phyloP scores from a whole-genome alignment of 2,113 vertebrate species.

The Abramis brama region DNA sequence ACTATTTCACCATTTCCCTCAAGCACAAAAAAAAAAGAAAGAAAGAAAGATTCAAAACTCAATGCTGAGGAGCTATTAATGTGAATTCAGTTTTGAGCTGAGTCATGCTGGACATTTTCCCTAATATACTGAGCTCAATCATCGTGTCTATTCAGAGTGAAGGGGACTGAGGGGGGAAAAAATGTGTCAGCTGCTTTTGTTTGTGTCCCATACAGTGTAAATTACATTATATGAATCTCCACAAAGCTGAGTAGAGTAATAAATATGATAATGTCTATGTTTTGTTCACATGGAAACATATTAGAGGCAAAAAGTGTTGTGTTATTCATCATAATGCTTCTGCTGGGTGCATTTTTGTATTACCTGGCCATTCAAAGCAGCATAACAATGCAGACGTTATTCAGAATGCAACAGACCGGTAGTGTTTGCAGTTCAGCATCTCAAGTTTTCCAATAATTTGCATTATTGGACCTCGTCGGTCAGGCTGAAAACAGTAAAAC shows the following conservation, averaged over 20 bases:
- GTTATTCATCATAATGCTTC: constrained; percentile 69
- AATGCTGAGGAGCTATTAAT: background rate
- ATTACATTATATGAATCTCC: constrained; percentile 68
- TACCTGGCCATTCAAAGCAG: constrained; percentile 63
- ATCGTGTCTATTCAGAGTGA: constrained; percentile 58
- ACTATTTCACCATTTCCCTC: constrained; percentile 12
- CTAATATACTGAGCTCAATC: background rate
- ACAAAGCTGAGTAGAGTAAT: constrained; percentile 63
- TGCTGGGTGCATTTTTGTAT: constrained; percentile 61
- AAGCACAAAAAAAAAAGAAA: background rate
- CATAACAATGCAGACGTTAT: constrained; percentile 63
- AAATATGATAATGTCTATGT: constrained; percentile 74
- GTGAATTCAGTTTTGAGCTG: constrained; percentile 1
- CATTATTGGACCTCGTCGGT: constrained; percentile 65
- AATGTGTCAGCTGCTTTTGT: constrained; percentile 63
- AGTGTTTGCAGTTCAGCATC: constrained; percentile 45
- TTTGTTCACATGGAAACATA: constrained; percentile 66
- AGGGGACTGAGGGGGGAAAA: constrained; percentile 22
- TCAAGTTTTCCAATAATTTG: constrained; percentile 63
- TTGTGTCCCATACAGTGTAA: constrained; percentile 62
- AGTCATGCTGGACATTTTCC: constrained; percentile 8
- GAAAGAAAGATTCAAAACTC: background rate
- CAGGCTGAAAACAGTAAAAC: constrained; percentile 65
- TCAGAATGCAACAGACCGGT: constrained; percentile 20
- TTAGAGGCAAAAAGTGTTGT: constrained; percentile 55